Evolutionary conservation across 2,888 invertebrate species (phyloP).

Genomic region (Listrodromus nycthemerus): DNA sequence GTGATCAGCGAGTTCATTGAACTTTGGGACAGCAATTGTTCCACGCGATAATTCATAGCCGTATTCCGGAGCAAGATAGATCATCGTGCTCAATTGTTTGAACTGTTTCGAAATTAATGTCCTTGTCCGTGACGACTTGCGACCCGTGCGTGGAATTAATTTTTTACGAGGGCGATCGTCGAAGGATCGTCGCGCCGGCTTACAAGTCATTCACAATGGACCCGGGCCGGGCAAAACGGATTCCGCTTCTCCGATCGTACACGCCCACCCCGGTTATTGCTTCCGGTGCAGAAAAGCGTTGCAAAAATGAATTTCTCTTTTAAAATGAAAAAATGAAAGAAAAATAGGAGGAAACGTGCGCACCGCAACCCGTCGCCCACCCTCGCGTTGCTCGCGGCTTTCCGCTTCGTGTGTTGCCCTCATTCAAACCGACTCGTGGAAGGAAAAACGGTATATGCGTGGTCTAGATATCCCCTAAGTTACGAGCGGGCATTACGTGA

Average conservation of each 20-base stretch:
- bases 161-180: slow-evolving; percentile 4
- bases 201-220: neutral
- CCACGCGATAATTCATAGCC: neutral
- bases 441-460: slow-evolving; percentile 36
- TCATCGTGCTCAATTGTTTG: slow-evolving; percentile 2
- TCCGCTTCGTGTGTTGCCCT: slow-evolving; percentile 39
- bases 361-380: slow-evolving; percentile 1
- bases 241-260: slow-evolving; percentile 51
- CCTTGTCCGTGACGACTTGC: slow-evolving; percentile 3
- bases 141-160: slow-evolving; percentile 41
- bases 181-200: slow-evolving; percentile 14
- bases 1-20: neutral
- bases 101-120: slow-evolving; percentile 8
- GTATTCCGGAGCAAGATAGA: neutral
- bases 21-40: neutral
- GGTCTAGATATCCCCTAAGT: slow-evolving; percentile 24
- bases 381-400: slow-evolving; percentile 28
- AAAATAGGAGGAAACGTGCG: slow-evolving; percentile 27
- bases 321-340: slow-evolving; percentile 32
- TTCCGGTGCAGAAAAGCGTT: slow-evolving; percentile 58
- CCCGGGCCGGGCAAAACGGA: slow-evolving; percentile 27
- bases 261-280: slow-evolving; percentile 50
- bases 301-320: slow-evolving; percentile 56
- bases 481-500: slow-evolving; percentile 25
- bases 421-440: slow-evolving; percentile 28